Evolutionary conservation across 2,113 vertebrate species (phyloP).

Genomic region (Sardina pilchardus): DNA sequence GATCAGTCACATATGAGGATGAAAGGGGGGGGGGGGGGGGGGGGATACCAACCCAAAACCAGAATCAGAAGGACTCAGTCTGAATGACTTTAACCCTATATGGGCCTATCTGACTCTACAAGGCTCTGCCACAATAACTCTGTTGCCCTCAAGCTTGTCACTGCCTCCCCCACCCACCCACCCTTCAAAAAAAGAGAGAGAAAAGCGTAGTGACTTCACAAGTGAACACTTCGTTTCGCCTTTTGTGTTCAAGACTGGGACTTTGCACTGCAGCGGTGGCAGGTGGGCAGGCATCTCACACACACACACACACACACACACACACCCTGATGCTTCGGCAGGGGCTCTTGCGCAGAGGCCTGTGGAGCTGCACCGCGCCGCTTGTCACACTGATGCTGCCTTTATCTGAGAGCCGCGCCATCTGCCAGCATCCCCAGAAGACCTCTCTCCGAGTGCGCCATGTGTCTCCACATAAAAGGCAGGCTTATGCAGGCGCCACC

Average conservation of each 20-base stretch:
- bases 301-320: neutral
- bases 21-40: neutral
- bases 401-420: conserved; percentile 49
- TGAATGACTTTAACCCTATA: neutral
- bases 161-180: neutral
- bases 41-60: neutral
- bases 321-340: conserved; percentile 16
- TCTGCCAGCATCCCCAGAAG: conserved; percentile 50
- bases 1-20: neutral
- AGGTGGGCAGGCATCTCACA: neutral
- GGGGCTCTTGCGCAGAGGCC: conserved; percentile 33
- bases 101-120: neutral
- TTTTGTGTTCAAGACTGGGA: neutral
- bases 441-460: conserved; percentile 46
- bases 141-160: neutral
- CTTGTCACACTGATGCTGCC: conserved; percentile 40
- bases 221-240: neutral
- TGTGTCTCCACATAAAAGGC: conserved; percentile 49
- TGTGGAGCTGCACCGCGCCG: conserved; percentile 26
- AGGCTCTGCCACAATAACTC: neutral
- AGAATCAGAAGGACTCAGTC: neutral
- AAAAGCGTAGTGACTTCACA: neutral
- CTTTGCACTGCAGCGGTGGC: neutral
- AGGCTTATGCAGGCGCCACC: conserved; percentile 36
- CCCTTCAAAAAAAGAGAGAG: too few relatives aligned